Evolutionary conservation across 2,888 invertebrate species (phyloP), one percentile per base, ranked within the genome.

Genomic region (Agrotis clavis): DNA sequence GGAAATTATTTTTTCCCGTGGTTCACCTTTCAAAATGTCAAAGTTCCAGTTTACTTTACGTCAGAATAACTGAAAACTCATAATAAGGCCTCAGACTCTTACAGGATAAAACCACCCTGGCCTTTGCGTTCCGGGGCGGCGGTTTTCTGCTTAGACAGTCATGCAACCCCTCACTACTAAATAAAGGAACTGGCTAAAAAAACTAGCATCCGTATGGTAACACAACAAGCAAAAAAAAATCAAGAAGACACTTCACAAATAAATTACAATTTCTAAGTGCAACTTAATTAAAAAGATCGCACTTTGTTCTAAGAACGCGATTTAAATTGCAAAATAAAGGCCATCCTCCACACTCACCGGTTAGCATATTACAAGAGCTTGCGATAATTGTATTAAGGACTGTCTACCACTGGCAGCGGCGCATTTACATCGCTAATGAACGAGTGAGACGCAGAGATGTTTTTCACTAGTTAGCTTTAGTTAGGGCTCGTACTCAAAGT

Each of bases 371-470:
- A 91, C 88, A 86, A 87, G 88, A 85, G 88, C 88, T 88, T 79
- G 88, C 89, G 90, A 90, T 92, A 93, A 93, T 92, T 92, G 92
- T 90, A 89, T 90, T 89, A 89, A 85, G 73, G 82, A 57, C 75
- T 69, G 75, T 57, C 77, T 78, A 67, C 77, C 73, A 76, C 79
- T 77, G 71, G 79, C 74, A 62, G 78, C 73, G 86, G 74, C 81
- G 75, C 87, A 94, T 94, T 93, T 93, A 91, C 94, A 93, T 94
- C 85, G 77, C 90, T 93, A 92, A 93, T 93, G 91, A 93, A 91
- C 87, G 86, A 81, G 63, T 66, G 74, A 78, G 83, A 81, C 83
- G 74, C 79, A 80, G 81, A 86, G 87, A 89, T 90, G 92, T 91
- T 92, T 92, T 91, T 91, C 89, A 82, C 83, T 81, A 86, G 82